These are phyloP conservation scores for Deroplatys truncata DNA, from an alignment of 2,888 invertebrate genomes.

Conservation along the genomic window DNA sequence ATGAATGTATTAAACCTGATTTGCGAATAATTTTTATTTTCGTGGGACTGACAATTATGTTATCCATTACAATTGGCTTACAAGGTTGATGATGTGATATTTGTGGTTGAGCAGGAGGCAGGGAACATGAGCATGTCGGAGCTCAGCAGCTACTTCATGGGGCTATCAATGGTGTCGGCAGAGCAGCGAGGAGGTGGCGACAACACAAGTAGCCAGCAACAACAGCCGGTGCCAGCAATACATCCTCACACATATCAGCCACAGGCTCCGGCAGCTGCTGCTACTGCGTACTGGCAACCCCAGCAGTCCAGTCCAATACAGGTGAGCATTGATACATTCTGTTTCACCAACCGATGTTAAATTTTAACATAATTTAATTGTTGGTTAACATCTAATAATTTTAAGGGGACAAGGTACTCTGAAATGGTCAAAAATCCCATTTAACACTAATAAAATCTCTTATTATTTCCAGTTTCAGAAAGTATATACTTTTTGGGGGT, in stretches of 20 bases:
- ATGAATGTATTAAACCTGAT: too few species aligned
- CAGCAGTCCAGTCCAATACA: constrained; percentile 18
- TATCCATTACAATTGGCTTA: neutral
- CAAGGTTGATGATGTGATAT: too few species aligned
- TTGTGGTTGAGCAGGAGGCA: neutral
- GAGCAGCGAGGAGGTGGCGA: constrained; percentile 25
- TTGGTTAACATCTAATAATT: too few species aligned
- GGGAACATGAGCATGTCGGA: constrained; percentile 27
- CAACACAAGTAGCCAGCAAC: constrained; percentile 7
- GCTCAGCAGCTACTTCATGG: constrained; percentile 34
- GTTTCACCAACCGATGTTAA: too few species aligned
- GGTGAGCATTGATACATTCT: neutral
- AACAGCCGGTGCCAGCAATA: neutral
- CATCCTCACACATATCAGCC: constrained; percentile 24
- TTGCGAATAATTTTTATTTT: too few species aligned
- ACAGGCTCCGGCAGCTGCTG: constrained; percentile 11
- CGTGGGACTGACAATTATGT: too few species aligned
- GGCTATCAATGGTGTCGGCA: constrained; percentile 30
- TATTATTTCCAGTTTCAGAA: too few species aligned
- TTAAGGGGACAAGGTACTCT: too few species aligned
- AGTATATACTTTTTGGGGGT: too few species aligned
- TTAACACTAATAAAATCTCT: too few species aligned
- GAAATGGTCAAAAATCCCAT: too few species aligned
- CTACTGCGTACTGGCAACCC: constrained; percentile 20
- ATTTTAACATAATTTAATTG: too few species aligned